These are phyloP conservation scores for Cheilosia grossa DNA, from an alignment of 2,888 invertebrate species.

Conservation along the genomic window DNA sequence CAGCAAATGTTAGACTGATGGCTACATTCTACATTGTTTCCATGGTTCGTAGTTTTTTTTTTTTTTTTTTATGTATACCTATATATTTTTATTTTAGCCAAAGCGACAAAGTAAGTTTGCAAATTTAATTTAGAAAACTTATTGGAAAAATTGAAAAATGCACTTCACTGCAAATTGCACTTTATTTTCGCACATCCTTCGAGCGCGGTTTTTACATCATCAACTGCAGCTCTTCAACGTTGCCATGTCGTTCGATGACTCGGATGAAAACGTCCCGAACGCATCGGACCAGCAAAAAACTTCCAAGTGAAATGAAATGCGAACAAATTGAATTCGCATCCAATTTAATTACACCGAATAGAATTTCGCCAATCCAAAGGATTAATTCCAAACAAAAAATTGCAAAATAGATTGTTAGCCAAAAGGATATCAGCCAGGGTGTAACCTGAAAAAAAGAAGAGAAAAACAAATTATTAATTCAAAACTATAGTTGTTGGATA, in stretches of 20 bases:
- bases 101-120: too few relatives aligned
- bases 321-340: slow-evolving; percentile 74
- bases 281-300: slow-evolving; percentile 76
- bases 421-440: slow-evolving; percentile 77
- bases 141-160: too few relatives aligned
- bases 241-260: slow-evolving; percentile 74
- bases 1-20: background rate
- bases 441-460: slow-evolving; percentile 75
- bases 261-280: slow-evolving; percentile 77
- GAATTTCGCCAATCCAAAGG: slow-evolving; percentile 76
- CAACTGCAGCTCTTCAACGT: slow-evolving; percentile 74
- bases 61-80: too few relatives aligned
- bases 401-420: slow-evolving; percentile 77
- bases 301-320: slow-evolving; percentile 50
- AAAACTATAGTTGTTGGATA: background rate
- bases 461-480: background rate
- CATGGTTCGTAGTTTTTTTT: background rate
- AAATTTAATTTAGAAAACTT: too few relatives aligned
- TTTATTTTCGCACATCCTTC: slow-evolving; percentile 30
- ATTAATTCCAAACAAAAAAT: slow-evolving; percentile 76
- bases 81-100: too few relatives aligned
- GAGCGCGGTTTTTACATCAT: background rate
- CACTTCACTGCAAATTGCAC: slow-evolving; percentile 1
- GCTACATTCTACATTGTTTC: slow-evolving; percentile 6
- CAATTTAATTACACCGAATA: slow-evolving; percentile 75